A percentile compares a stretch with the other conserved stretches of the same genome.
Evolutionary conservation across 2,797 vertebrate species (phyloP).

Genomic region (Hemibagrus guttatus): DNA sequence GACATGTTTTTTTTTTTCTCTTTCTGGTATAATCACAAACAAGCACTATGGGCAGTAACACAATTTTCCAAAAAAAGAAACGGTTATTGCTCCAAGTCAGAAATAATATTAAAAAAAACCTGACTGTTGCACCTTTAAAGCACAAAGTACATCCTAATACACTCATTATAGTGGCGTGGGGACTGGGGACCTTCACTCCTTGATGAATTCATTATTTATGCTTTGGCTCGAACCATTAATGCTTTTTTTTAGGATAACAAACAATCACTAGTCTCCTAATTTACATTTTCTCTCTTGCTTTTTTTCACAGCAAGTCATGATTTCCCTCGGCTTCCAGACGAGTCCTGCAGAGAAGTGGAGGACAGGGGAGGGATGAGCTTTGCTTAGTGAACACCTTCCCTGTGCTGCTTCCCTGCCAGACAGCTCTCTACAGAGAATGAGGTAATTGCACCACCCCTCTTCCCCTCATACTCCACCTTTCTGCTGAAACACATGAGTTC

Average conservation of each 20-base stretch:
- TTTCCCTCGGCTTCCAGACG: slow-evolving; percentile 46
- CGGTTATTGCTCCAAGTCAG: background rate
- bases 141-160: slow-evolving; percentile 11
- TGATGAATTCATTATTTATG: slow-evolving; percentile 31
- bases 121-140: background rate
- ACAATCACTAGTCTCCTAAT: background rate
- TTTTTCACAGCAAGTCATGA: background rate
- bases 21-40: background rate
- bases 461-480: slow-evolving; percentile 3
- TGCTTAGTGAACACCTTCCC: slow-evolving; percentile 27
- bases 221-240: slow-evolving; percentile 35
- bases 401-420: slow-evolving; percentile 44
- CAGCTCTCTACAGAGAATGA: slow-evolving; percentile 46
- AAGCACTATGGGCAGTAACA: background rate
- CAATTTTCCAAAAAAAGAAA: background rate
- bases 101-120: background rate
- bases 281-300: slow-evolving; percentile 21
- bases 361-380: background rate
- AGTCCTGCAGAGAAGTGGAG: slow-evolving; percentile 34
- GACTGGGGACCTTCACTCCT: slow-evolving; percentile 23
- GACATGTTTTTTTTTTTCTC: background rate
- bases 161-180: slow-evolving; percentile 19
- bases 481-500: slow-evolving; percentile 60
- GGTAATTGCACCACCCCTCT: slow-evolving; percentile 52
- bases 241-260: slow-evolving; percentile 10